phyloP scores from a whole-genome alignment of 1,140 invertebrate species.

The Anastatus disparis region DNA sequence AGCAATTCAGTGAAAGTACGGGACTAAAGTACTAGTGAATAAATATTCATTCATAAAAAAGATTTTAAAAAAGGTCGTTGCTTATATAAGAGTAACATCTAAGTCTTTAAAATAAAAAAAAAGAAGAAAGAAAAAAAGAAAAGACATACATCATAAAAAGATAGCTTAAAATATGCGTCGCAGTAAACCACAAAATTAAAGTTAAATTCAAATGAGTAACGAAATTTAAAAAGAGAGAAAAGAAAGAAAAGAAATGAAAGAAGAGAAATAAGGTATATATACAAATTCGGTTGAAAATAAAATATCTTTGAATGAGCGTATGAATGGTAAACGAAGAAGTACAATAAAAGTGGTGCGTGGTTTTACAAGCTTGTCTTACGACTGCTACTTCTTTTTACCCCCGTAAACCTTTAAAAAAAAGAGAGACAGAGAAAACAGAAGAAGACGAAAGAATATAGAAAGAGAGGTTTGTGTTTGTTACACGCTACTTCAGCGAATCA shows the following conservation, averaged over 20 bases:
- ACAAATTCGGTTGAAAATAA: constrained; percentile 20
- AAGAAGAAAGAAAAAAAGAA: too few relatives aligned
- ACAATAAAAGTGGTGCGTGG: constrained; percentile 29
- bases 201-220: not conserved
- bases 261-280: not conserved
- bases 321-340: constrained; percentile 14
- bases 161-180: too few relatives aligned
- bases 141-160: too few relatives aligned
- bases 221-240: too few relatives aligned
- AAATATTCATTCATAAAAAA: not conserved
- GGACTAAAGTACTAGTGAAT: too few relatives aligned
- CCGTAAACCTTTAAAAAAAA: constrained; percentile 19
- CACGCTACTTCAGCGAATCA: constrained; percentile 13
- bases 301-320: constrained; percentile 19
- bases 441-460: too few relatives aligned
- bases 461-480: not conserved
- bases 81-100: too few relatives aligned
- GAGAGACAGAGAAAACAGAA: not conserved
- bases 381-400: constrained; percentile 7
- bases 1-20: too few relatives aligned
- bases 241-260: too few relatives aligned
- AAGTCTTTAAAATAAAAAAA: too few relatives aligned
- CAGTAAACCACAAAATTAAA: not conserved
- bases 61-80: too few relatives aligned
- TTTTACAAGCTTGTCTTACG: constrained; percentile 39